These are phyloP conservation scores for Drosophila biarmipes DNA, from an alignment of 1,140 invertebrate genomes.

Conservation along the genomic window DNA sequence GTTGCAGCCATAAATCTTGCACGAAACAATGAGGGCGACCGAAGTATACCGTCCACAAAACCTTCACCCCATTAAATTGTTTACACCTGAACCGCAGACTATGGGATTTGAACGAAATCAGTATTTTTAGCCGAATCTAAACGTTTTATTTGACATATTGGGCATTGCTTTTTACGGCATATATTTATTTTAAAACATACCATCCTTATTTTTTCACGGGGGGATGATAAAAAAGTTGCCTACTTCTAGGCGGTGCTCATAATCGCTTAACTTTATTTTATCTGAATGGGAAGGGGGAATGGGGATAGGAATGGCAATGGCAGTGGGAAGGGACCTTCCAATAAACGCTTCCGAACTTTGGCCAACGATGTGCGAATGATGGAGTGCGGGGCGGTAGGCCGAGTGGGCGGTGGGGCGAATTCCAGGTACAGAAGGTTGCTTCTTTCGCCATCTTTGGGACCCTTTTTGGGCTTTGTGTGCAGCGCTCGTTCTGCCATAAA, in stretches of 20 bases:
- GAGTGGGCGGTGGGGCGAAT: background rate
- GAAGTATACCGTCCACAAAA: conserved; percentile 10
- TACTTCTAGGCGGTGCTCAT: conserved; percentile 65
- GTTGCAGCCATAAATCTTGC: conserved; percentile 33
- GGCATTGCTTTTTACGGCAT: conserved; percentile 53
- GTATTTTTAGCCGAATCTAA: conserved; percentile 20
- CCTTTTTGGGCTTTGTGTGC: conserved; percentile 44
- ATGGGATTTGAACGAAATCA: conserved; percentile 15
- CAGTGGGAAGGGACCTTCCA: conserved; percentile 40
- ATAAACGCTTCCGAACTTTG: conserved; percentile 72
- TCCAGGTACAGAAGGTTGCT: conserved; percentile 33
- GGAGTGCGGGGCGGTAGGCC: conserved; percentile 46
- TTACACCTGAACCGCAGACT: conserved; percentile 8
- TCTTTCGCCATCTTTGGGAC: conserved; percentile 11
- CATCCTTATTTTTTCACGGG: background rate
- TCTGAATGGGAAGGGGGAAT: background rate
- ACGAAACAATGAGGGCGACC: conserved; percentile 21
- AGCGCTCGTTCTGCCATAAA: conserved; percentile 49
- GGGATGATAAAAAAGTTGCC: conserved; percentile 40
- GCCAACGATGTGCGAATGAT: conserved; percentile 79
- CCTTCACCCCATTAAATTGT: conserved; percentile 24
- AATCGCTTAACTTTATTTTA: conserved; percentile 60
- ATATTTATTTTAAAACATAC: conserved; percentile 55
- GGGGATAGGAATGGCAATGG: background rate
- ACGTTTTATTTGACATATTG: conserved; percentile 41